Percentiles rank a stretch among this genome's conserved stretches.
These are phyloP conservation scores for Euura saliciscinereae DNA, from an alignment of 1,140 invertebrate genomes.

Conservation along the genomic window DNA sequence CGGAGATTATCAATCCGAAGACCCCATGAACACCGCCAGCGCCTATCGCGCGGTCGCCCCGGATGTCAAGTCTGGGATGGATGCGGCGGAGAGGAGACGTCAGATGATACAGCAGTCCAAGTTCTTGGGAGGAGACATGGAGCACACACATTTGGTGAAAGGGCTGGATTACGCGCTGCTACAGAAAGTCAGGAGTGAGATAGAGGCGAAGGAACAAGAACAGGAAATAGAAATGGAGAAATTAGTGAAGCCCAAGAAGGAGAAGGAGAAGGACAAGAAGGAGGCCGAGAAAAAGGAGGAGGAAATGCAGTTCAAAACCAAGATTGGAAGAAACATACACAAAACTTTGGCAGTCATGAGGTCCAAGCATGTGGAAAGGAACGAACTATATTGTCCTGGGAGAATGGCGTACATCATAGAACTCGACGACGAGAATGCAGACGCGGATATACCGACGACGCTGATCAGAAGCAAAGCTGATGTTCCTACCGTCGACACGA, in stretches of 20 bases:
- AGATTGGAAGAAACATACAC: slow-evolving; percentile 77
- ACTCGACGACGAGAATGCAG: slow-evolving; percentile 86
- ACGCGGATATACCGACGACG: slow-evolving; percentile 95
- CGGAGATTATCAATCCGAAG: slow-evolving; percentile 80
- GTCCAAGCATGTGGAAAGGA: slow-evolving; percentile 77
- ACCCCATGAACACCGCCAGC: slow-evolving; percentile 86
- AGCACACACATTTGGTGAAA: slow-evolving; percentile 99
- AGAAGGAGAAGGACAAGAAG: slow-evolving; percentile 66
- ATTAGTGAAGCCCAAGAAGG: slow-evolving; percentile 63
- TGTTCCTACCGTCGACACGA: slow-evolving; percentile 73
- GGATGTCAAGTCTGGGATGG: slow-evolving; percentile 90
- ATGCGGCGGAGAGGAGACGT: slow-evolving; percentile 93
- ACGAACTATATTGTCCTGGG: slow-evolving; percentile 94
- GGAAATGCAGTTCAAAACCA: slow-evolving; percentile 81
- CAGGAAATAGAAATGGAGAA: slow-evolving; percentile 85
- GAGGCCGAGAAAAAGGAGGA: slow-evolving; percentile 69
- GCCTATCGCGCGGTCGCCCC: slow-evolving; percentile 95
- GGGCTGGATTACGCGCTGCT: slow-evolving; percentile 99
- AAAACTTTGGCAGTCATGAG: slow-evolving; percentile 71
- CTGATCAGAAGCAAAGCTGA: slow-evolving; percentile 88
- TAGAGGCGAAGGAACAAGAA: slow-evolving; percentile 64
- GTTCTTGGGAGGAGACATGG: slow-evolving; percentile 99
- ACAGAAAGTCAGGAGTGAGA: slow-evolving; percentile 82
- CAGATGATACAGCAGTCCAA: slow-evolving; percentile 99
- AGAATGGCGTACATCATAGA: slow-evolving; percentile 99